These are phyloP conservation scores for Erythrolamprus reginae DNA, from an alignment of 2,113 vertebrate species.

Conservation along the genomic window DNA sequence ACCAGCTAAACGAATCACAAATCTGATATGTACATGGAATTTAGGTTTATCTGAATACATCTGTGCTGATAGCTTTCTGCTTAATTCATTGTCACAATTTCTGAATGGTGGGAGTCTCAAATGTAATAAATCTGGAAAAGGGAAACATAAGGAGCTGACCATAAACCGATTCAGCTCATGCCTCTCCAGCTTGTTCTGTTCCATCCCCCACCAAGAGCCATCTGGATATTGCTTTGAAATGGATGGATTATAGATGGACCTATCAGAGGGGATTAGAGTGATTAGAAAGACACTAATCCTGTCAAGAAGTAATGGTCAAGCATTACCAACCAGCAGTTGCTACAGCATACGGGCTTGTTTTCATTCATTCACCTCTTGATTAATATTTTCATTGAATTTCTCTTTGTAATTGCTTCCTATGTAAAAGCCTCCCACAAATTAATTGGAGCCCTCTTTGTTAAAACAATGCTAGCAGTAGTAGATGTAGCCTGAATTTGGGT, in stretches of 20 bases:
- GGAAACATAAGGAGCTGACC: slow-evolving; percentile 40
- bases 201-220: slow-evolving; percentile 53
- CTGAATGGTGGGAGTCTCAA: slow-evolving; percentile 18
- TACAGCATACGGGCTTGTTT: slow-evolving; percentile 57
- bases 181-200: slow-evolving; percentile 40
- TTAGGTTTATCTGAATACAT: background rate
- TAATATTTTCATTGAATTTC: slow-evolving; percentile 36
- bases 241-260: slow-evolving; percentile 68
- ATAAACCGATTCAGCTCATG: slow-evolving; percentile 50
- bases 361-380: slow-evolving; percentile 41
- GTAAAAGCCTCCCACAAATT: slow-evolving; percentile 46
- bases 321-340: slow-evolving; percentile 60
- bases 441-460: slow-evolving; percentile 38
- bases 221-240: slow-evolving; percentile 63
- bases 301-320: slow-evolving; percentile 65
- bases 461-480: slow-evolving; percentile 54
- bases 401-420: slow-evolving; percentile 49
- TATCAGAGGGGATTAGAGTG: slow-evolving; percentile 66
- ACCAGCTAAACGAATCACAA: background rate
- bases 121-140: slow-evolving; percentile 19
- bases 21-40: background rate
- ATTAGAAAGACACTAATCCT: slow-evolving; percentile 67
- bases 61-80: slow-evolving; percentile 15
- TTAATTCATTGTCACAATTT: slow-evolving; percentile 13
- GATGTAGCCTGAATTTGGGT: background rate